These are phyloP conservation scores for Drosophila hydei DNA, from an alignment of 1,140 invertebrate species.

Conservation along the genomic window DNA sequence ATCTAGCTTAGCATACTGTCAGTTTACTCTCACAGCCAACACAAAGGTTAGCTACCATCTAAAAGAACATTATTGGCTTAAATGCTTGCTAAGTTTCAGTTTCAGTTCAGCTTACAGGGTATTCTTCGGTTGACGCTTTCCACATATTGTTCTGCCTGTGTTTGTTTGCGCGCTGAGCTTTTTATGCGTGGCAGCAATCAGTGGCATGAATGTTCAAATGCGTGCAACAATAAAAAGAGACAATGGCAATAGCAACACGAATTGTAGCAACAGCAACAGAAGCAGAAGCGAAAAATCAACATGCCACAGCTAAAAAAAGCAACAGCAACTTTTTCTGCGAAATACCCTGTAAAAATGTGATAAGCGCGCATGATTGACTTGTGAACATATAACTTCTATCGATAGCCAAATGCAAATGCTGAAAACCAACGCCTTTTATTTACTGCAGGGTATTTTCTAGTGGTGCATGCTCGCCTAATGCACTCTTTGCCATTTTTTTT, in stretches of 20 bases:
- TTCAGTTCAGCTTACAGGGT: constrained; percentile 7
- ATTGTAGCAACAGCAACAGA: constrained; percentile 58
- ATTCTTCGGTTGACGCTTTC: not conserved
- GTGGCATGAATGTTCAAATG: constrained; percentile 63
- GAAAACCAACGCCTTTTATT: not conserved
- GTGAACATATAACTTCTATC: not conserved
- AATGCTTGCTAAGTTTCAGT: too few species aligned
- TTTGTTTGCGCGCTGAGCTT: constrained; percentile 36
- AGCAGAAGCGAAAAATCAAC: constrained; percentile 59
- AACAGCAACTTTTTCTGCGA: constrained; percentile 25
- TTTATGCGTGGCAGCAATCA: constrained; percentile 73
- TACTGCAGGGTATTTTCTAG: not conserved
- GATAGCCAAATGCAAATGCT: not conserved
- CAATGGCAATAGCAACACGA: constrained; percentile 20
- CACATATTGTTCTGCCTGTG: not conserved
- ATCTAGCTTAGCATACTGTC: too few species aligned
- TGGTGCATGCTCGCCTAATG: not conserved
- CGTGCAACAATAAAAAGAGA: constrained; percentile 46
- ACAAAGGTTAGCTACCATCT: too few species aligned
- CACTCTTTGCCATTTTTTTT: constrained; percentile 33
- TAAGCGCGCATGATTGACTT: not conserved
- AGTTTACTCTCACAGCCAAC: too few species aligned
- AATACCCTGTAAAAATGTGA: not conserved
- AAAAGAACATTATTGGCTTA: too few species aligned
- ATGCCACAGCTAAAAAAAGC: constrained; percentile 3